Percentiles rank a stretch among this genome's conserved stretches.
Conservation (phyloP, 2,797 vertebrate genomes). For the Fistularia tabacaria region DNA sequence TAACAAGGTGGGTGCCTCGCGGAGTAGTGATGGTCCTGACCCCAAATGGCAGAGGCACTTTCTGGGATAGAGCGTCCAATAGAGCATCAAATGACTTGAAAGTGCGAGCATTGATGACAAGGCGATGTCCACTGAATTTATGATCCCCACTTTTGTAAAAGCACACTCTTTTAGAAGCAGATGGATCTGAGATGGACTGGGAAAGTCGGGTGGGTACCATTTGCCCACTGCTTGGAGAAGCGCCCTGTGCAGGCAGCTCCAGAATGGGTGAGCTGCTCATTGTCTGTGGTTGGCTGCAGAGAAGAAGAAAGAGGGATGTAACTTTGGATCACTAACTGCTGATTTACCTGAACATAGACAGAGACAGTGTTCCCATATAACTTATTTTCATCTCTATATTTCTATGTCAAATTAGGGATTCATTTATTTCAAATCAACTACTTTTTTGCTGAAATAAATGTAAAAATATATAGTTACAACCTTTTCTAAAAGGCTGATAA, state of each 20-base stretch:
- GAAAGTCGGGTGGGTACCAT: slow-evolving; percentile 56
- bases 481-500: too few relatives aligned
- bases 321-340: background rate
- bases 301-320: slow-evolving; percentile 11
- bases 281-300: slow-evolving; percentile 26
- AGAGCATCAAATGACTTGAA: slow-evolving; percentile 94
- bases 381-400: too few relatives aligned
- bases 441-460: too few relatives aligned
- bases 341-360: too few relatives aligned
- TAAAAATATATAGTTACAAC: too few relatives aligned
- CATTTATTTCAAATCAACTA: too few relatives aligned
- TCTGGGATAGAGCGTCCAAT: slow-evolving; percentile 87
- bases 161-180: slow-evolving; percentile 83
- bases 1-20: slow-evolving; percentile 80
- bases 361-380: too few relatives aligned
- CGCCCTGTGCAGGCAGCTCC: slow-evolving; percentile 62
- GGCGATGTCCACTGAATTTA: slow-evolving; percentile 85
- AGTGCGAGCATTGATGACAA: slow-evolving; percentile 86
- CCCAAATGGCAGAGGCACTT: slow-evolving; percentile 93
- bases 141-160: slow-evolving; percentile 97
- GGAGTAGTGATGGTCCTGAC: slow-evolving; percentile 94
- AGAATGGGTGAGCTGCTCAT: slow-evolving; percentile 83
- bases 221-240: slow-evolving; percentile 73
- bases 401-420: too few relatives aligned
- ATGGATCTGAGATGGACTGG: slow-evolving; percentile 68